Evolutionary conservation across 2,888 invertebrate species (phyloP).

Genomic region (Aradus depressus): DNA sequence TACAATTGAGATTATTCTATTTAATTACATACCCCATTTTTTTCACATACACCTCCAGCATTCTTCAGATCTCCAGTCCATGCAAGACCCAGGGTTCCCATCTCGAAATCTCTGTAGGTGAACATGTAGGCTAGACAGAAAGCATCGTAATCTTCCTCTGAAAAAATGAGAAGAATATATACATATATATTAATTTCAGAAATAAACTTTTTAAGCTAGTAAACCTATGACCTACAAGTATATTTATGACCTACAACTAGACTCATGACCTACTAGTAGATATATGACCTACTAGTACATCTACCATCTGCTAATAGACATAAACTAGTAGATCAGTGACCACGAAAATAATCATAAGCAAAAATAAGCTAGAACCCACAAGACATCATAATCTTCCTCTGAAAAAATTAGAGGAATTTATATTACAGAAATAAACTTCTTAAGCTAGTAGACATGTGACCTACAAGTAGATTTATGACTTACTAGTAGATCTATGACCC

Average conservation of each 20-base stretch:
- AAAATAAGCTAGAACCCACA: constrained; percentile 96
- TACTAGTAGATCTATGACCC: not conserved
- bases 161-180: constrained; percentile 34
- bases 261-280: too few species aligned
- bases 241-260: too few species aligned
- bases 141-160: constrained; percentile 95
- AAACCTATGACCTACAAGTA: too few species aligned
- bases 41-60: constrained; percentile 96
- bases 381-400: constrained; percentile 97
- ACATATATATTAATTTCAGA: not conserved
- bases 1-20: too few species aligned
- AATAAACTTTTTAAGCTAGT: too few species aligned
- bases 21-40: constrained; percentile 68
- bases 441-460: too few species aligned
- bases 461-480: too few species aligned
- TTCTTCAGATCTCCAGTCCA: constrained; percentile 96
- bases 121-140: constrained; percentile 99
- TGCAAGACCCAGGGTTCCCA: constrained; percentile 90
- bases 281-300: too few species aligned
- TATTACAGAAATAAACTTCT: too few species aligned
- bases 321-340: too few species aligned
- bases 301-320: too few species aligned
- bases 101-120: constrained; percentile 91
- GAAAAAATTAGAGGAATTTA: constrained; percentile 36
- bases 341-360: too few species aligned